Conservation (phyloP, 2,113 vertebrate genomes). For the Geothlypis trichas region DNA sequence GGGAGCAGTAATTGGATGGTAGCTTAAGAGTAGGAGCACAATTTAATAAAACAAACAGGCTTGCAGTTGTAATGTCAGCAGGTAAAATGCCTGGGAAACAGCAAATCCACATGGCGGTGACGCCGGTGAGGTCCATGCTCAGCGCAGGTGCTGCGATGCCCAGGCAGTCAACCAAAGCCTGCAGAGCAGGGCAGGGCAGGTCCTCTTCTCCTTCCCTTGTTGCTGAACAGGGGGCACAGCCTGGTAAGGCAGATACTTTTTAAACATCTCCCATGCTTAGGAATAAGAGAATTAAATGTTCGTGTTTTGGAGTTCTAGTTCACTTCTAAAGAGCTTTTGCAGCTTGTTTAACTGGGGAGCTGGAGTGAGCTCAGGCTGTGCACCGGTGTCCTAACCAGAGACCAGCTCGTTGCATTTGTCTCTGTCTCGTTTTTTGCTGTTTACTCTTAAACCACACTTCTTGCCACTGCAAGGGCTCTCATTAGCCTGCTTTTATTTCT, state of each 20-base stretch:
- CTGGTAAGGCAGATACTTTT: neutral
- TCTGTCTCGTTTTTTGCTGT: neutral
- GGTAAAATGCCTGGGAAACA: neutral
- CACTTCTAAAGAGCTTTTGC: neutral
- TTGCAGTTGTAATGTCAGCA: neutral
- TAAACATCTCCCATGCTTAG: neutral
- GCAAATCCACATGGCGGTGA: neutral
- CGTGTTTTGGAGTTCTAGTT: neutral
- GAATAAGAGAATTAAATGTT: neutral
- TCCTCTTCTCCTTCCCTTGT: neutral
- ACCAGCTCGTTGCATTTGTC: neutral
- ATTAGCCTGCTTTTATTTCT: fast-evolving
- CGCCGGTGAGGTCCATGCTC: fast-evolving
- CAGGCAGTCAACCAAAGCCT: neutral
- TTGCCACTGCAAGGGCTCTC: neutral
- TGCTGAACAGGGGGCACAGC: neutral
- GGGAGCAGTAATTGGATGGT: constrained; percentile 41
- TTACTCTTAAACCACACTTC: neutral
- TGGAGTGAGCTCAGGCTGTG: neutral
- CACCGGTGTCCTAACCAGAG: fast-evolving
- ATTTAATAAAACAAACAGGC: constrained; percentile 31
- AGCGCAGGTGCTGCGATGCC: fast-evolving
- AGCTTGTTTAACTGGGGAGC: neutral
- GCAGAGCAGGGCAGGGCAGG: neutral
- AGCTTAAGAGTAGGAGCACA: neutral